These are phyloP conservation scores for Cyanoderma ruficeps DNA, from an alignment of 2,113 vertebrate species.

Conservation along the genomic window DNA sequence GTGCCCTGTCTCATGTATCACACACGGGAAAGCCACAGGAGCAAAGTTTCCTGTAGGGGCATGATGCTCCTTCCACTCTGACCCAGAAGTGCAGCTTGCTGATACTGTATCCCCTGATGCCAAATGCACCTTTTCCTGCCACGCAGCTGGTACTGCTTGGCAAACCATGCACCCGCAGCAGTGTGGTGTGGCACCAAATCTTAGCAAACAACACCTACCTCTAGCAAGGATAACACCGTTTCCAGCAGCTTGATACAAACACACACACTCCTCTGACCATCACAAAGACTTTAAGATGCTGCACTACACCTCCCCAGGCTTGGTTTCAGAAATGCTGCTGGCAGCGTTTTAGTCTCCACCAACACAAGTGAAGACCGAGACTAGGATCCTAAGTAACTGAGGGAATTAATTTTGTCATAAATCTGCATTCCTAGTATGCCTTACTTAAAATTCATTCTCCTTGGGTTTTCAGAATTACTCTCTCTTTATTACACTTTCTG, in stretches of 20 bases:
- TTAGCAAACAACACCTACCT: background rate
- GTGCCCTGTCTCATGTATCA: rapidly evolving
- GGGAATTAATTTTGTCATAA: background rate
- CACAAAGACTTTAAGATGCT: background rate
- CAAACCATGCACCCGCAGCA: background rate
- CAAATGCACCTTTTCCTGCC: background rate
- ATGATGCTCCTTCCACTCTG: background rate
- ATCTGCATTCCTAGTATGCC: background rate
- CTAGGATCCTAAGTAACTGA: background rate
- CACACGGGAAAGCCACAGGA: background rate
- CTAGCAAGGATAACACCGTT: background rate
- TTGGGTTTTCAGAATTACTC: background rate
- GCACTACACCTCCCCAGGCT: background rate
- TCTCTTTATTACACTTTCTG: background rate
- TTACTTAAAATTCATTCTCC: background rate
- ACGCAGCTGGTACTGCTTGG: rapidly evolving
- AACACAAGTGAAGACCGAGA: background rate
- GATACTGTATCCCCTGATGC: background rate
- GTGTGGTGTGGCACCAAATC: background rate
- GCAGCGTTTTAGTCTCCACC: background rate
- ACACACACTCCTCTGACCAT: background rate
- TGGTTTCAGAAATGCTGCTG: background rate
- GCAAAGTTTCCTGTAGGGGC: background rate
- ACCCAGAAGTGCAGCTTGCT: background rate
- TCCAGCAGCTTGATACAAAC: background rate